These are phyloP conservation scores for Drosophila maculinotata DNA, from an alignment of 2,888 invertebrate genomes.

Conservation along the genomic window DNA sequence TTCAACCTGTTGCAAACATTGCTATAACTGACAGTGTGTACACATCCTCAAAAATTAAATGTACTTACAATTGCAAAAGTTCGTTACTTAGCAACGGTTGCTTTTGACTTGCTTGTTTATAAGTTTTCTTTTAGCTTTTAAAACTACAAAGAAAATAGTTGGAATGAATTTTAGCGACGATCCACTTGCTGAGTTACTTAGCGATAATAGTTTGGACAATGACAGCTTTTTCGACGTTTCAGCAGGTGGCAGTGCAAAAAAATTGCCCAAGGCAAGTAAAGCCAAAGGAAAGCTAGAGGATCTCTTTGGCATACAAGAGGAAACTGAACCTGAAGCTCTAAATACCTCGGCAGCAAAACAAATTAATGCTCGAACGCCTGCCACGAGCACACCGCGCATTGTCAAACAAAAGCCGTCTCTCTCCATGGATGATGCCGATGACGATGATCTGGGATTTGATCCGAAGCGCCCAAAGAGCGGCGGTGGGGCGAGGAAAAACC, in stretches of 20 bases:
- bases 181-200: conserved; percentile 88
- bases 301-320: conserved; percentile 84
- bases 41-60: background rate
- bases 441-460: conserved; percentile 84
- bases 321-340: conserved; percentile 62
- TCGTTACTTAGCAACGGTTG: conserved; percentile 63
- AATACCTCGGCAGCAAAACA: conserved; percentile 17
- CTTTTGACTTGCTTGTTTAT: conserved; percentile 18
- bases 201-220: conserved; percentile 90
- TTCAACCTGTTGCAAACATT: conserved; percentile 26
- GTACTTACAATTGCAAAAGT: conserved; percentile 7
- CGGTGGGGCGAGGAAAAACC: conserved; percentile 45
- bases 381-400: conserved; percentile 71
- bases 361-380: conserved; percentile 19
- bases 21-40: conserved; percentile 9
- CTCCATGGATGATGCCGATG: conserved; percentile 70
- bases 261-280: conserved; percentile 44
- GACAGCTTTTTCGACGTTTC: conserved; percentile 89
- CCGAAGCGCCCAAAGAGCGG: conserved; percentile 83
- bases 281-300: conserved; percentile 81
- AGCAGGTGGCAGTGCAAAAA: conserved; percentile 42
- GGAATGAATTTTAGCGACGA: conserved; percentile 87
- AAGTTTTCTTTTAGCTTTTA: background rate
- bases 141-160: background rate
- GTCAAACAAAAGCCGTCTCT: conserved; percentile 67